Conservation (phyloP, 1,140 invertebrate genomes). For the Paracyclopina nana region DNA sequence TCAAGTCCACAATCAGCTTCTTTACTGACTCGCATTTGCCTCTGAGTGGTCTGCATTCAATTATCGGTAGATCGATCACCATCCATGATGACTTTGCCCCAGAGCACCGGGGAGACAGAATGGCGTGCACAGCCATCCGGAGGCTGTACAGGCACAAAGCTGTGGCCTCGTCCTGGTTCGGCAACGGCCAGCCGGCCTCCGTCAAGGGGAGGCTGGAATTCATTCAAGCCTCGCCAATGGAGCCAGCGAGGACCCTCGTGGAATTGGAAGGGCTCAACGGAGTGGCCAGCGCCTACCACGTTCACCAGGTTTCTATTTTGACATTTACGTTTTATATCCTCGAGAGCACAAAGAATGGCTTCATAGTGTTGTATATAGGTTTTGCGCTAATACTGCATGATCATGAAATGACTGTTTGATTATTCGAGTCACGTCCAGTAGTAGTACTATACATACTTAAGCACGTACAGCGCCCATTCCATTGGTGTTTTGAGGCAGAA, state of each 20-base stretch:
- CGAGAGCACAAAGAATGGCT: too few species aligned
- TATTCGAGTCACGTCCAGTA: too few species aligned
- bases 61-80: slow-evolving; percentile 63
- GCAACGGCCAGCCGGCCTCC: slow-evolving; percentile 42
- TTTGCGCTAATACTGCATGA: too few species aligned
- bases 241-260: slow-evolving; percentile 51
- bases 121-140: slow-evolving; percentile 63
- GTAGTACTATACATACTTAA: too few species aligned
- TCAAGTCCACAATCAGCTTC: slow-evolving; percentile 41
- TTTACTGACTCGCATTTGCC: slow-evolving; percentile 55
- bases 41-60: slow-evolving; percentile 46
- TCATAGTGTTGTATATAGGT: too few species aligned
- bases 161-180: slow-evolving; percentile 64
- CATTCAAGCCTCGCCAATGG: slow-evolving; percentile 26
- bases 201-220: slow-evolving; percentile 55
- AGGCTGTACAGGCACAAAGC: slow-evolving; percentile 54
- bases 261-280: slow-evolving; percentile 47
- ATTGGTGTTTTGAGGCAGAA: too few species aligned
- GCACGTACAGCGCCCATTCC: too few species aligned
- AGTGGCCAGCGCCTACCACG: slow-evolving; percentile 47
- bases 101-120: slow-evolving; percentile 55
- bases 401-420: too few species aligned
- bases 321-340: too few species aligned
- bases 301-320: slow-evolving; percentile 42
- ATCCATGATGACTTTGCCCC: slow-evolving; percentile 72